A percentile compares a stretch with the other conserved stretches of the same genome.
Evolutionary conservation across 2,888 invertebrate genomes (phyloP).

Genomic region (Drosophila demipolita): DNA sequence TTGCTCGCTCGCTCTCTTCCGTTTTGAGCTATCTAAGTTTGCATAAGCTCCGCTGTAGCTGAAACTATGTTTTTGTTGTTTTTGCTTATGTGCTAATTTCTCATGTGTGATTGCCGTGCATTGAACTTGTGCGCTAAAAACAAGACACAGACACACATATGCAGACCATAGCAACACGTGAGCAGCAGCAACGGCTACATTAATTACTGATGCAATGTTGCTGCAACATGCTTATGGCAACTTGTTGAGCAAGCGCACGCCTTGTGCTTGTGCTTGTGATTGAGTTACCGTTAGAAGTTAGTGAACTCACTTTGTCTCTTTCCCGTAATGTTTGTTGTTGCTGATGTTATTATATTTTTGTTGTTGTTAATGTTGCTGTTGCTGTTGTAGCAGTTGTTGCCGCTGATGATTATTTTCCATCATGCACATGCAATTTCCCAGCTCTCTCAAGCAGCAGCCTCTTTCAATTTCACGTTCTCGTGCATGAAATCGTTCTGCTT

Average conservation of each 20-base stretch:
- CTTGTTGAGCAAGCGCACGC: conserved; percentile 52
- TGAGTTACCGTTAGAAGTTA: conserved; percentile 69
- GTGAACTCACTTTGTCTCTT: conserved; percentile 47
- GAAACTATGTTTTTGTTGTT: conserved; percentile 36
- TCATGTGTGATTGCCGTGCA: conserved; percentile 67
- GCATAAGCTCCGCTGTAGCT: conserved; percentile 60
- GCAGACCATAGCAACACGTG: conserved; percentile 22
- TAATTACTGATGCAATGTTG: conserved; percentile 74
- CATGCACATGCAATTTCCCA: conserved; percentile 64
- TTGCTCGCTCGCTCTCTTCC: conserved; percentile 31
- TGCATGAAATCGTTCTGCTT: conserved; percentile 64
- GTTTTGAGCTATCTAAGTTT: conserved; percentile 54
- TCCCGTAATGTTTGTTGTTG: conserved; percentile 41
- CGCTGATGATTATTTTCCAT: conserved; percentile 57
- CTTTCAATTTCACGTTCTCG: conserved; percentile 56
- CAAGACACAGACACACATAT: conserved; percentile 25
- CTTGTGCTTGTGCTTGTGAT: conserved; percentile 7
- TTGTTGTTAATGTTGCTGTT: neutral
- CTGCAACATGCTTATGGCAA: conserved; percentile 76
- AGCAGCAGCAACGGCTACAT: conserved; percentile 33
- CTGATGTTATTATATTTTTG: conserved; percentile 34
- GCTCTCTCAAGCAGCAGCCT: conserved; percentile 33
- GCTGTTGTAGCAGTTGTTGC: neutral
- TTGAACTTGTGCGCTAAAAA: conserved; percentile 76
- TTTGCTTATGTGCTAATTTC: conserved; percentile 73